These are phyloP conservation scores for Oceanodroma tethys DNA, from an alignment of 2,113 vertebrate genomes.

Conservation along the genomic window DNA sequence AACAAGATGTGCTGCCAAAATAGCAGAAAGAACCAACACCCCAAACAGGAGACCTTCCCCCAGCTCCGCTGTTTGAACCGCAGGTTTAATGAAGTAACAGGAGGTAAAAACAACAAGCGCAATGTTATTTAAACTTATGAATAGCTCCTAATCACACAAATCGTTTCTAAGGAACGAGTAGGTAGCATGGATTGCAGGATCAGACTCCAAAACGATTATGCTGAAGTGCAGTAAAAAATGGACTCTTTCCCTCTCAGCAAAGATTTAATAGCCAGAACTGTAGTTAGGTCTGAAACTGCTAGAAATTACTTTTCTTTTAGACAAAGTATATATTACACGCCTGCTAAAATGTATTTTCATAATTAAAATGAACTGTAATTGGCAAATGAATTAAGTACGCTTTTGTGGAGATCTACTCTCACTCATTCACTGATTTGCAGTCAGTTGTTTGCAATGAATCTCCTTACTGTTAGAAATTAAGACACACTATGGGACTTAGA, in stretches of 20 bases:
- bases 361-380: background rate
- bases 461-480: background rate
- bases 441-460: background rate
- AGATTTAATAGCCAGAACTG: background rate
- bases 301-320: background rate
- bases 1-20: slow-evolving; percentile 54
- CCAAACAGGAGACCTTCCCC: background rate
- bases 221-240: background rate
- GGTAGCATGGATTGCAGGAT: background rate
- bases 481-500: fast-evolving
- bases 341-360: background rate
- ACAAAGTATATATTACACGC: background rate
- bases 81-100: background rate
- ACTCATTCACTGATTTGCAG: background rate
- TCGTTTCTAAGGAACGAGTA: background rate
- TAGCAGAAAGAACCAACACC: slow-evolving; percentile 28
- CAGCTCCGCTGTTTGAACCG: fast-evolving
- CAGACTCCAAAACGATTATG: background rate
- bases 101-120: background rate
- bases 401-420: background rate
- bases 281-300: background rate
- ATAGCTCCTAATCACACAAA: background rate
- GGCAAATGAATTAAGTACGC: background rate
- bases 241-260: background rate
- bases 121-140: background rate